Base-by-base conservation (phyloP, 2,113 vertebrate genomes). In the Coreoperca whiteheadi region DNA sequence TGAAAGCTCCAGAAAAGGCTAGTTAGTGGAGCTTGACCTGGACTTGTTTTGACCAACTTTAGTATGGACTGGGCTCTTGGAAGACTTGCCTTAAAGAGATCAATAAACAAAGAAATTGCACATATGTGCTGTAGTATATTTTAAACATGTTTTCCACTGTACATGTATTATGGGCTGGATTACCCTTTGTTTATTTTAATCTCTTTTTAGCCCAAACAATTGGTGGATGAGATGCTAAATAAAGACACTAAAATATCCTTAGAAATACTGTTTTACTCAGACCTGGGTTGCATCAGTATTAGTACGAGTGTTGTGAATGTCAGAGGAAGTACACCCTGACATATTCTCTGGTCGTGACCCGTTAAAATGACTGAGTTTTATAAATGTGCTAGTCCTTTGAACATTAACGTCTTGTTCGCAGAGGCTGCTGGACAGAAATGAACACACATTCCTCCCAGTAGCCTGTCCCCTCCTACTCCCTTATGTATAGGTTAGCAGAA, bases 261-360 rank as follows among this genome's bases (percentile, higher is more conserved):
- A 60, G 30, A 60, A 69, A 72, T 6, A 39, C 14, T n/a, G 1
- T 32, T 34, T 75, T 8, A 32, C 50, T 75, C 50, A 25, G 37
- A 6, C 25, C 30, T 5, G 10, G 16, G 56, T 18, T 61, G 69
- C 41, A 50, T 66, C 25, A 50, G n/a, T 28, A 28, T 71, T 23
- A 51, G 60, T 3, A 10, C 9, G 16, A 2, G 16, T 14, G 34
- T 34, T 41, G 15, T 67, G 54, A 57, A 71, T 57, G 69, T 64
- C 34, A 75, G 28, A 30, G 41, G 50, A 68, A 8, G 34, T 60
- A 20, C 20, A 51, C 32, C 3, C 41, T 8, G 57, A 76, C 75
- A 78, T 77, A 56, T 79, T 79, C 12, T 77, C 43, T n/a, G 37
- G 48, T 61, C 69, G 34, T 39, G 77, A 71, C 74, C 81, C 39